Evolutionary conservation across 2,888 invertebrate genomes (phyloP).

Genomic region (Ophonus ardosiacus): DNA sequence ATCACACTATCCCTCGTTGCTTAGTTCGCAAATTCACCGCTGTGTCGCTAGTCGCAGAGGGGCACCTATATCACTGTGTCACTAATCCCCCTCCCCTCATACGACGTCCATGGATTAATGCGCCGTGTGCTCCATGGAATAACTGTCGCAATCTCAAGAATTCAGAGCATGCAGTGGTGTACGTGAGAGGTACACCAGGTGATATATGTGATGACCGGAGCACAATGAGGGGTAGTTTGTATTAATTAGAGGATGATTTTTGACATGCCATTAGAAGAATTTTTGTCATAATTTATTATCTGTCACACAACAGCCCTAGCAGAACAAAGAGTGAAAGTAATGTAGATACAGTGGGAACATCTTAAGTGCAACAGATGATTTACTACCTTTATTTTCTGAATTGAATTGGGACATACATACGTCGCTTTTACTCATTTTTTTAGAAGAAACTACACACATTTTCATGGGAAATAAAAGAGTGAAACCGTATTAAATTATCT

Average conservation of each 20-base stretch:
- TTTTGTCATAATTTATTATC: no score
- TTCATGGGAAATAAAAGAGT: no score
- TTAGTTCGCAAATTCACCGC: conserved; percentile 20
- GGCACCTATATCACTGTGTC: conserved; percentile 26
- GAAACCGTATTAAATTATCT: no score
- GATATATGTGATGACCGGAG: not conserved
- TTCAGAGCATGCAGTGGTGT: conserved; percentile 3
- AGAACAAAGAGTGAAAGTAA: no score
- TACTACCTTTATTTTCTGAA: no score
- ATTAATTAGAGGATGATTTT: not conserved
- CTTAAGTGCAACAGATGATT: no score
- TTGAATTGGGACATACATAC: no score
- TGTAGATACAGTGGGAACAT: no score
- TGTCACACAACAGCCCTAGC: no score
- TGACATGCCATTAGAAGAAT: not conserved
- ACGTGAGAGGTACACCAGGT: not conserved
- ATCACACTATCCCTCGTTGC: not conserved
- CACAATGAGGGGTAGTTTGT: not conserved
- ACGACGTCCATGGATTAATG: conserved; percentile 12
- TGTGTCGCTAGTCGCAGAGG: conserved; percentile 9
- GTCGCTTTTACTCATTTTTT: no score
- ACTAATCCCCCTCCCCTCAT: not conserved
- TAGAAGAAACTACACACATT: no score
- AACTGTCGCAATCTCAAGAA: conserved; percentile 43
- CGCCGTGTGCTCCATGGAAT: conserved; percentile 24